phyloP scores from a whole-genome alignment of 2,113 vertebrate species.

The Pithys albifrons region DNA sequence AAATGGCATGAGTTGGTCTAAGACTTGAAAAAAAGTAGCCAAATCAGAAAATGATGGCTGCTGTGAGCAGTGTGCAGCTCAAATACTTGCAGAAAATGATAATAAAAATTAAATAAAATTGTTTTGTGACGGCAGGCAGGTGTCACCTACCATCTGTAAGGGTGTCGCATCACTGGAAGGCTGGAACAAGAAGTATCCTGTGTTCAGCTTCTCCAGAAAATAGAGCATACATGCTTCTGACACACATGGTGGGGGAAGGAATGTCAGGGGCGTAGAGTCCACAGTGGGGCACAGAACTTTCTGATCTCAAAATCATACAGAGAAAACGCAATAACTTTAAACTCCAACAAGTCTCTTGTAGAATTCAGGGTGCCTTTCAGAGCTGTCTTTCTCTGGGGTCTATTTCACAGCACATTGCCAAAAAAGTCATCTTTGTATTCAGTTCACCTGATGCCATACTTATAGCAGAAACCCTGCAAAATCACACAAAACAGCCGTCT shows the following conservation, averaged over 20 bases:
- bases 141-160: neutral
- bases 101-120: neutral
- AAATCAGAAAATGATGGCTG: neutral
- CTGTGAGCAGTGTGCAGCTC: fast-evolving
- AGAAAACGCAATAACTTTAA: too few relatives aligned
- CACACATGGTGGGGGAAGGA: too few relatives aligned
- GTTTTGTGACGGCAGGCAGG: neutral
- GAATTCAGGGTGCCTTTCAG: too few relatives aligned
- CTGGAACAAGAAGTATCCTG: neutral
- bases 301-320: too few relatives aligned
- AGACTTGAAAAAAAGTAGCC: neutral
- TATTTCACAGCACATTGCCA: too few relatives aligned
- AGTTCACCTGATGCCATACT: neutral
- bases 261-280: too few relatives aligned
- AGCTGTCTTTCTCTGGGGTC: too few relatives aligned
- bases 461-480: neutral
- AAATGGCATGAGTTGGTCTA: neutral
- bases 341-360: too few relatives aligned
- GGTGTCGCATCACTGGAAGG: neutral
- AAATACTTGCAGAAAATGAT: neutral
- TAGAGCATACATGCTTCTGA: neutral
- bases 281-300: too few relatives aligned
- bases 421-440: neutral
- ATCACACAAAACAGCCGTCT: neutral
- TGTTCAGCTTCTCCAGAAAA: neutral